Percentiles rank a stretch among this genome's conserved stretches.
phyloP scores from a whole-genome alignment of 2,888 invertebrate genomes.

The Shargacucullia verbasci region DNA sequence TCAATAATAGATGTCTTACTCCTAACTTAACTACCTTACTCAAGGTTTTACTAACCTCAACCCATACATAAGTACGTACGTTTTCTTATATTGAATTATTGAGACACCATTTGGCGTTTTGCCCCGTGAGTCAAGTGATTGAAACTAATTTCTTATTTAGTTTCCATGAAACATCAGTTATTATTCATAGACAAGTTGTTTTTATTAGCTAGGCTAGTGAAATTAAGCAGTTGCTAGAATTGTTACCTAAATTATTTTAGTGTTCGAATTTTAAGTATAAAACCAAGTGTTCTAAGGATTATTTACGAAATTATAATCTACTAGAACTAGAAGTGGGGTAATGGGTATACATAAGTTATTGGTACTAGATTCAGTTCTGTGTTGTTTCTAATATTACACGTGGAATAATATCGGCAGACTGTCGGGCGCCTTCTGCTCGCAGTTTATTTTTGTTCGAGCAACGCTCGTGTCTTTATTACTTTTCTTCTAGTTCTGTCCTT shows the following conservation, averaged over 20 bases:
- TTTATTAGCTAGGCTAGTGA: conserved; percentile 26
- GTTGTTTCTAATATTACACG: conserved; percentile 43
- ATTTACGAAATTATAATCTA: conserved; percentile 16
- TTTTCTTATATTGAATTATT: background rate
- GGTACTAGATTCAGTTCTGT: conserved; percentile 3
- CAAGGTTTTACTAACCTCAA: too few relatives aligned
- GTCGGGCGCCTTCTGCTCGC: conserved; percentile 58
- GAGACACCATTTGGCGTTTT: conserved; percentile 11
- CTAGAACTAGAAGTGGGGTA: conserved; percentile 10
- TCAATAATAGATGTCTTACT: too few relatives aligned
- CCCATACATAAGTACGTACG: too few relatives aligned
- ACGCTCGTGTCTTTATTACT: conserved; percentile 27
- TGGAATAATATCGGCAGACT: conserved; percentile 62
- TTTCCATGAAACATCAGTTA: conserved; percentile 19
- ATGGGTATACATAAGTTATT: conserved; percentile 5
- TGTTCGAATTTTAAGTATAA: too few relatives aligned
- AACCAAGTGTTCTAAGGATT: conserved; percentile 1
- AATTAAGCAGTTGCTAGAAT: conserved; percentile 33
- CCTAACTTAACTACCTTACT: too few relatives aligned
- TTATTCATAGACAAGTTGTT: conserved; percentile 26
- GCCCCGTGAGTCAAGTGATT: conserved; percentile 9
- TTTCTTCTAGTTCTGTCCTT: conserved; percentile 14
- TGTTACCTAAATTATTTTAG: conserved; percentile 12
- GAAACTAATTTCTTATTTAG: conserved; percentile 19
- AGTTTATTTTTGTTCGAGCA: conserved; percentile 48